Percentiles rank a stretch among this genome's conserved stretches.
Conservation (phyloP, 2,797 vertebrate species). For the Sebastes oblongus region DNA sequence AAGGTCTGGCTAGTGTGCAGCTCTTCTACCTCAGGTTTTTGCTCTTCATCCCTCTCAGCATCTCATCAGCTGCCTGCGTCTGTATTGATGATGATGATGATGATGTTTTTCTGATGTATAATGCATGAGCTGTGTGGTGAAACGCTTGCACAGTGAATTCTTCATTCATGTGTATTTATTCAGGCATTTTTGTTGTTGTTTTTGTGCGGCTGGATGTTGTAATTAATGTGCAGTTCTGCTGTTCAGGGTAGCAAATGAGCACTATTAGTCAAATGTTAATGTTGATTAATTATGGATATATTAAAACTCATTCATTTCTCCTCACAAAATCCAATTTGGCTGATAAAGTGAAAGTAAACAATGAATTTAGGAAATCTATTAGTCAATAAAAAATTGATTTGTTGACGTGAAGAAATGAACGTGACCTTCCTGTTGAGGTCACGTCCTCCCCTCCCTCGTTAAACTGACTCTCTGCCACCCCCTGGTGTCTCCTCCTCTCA, state of each 20-base stretch:
- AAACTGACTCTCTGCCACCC: conserved; percentile 25
- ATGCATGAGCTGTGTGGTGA: conserved; percentile 53
- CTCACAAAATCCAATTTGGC: too few relatives aligned
- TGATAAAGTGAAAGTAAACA: background rate
- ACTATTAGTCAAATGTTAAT: background rate
- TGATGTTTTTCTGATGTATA: conserved; percentile 26
- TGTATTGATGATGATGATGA: background rate
- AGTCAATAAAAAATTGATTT: background rate
- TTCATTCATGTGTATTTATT: conserved; percentile 13
- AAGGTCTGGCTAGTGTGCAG: background rate
- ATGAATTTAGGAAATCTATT: background rate
- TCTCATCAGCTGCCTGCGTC: conserved; percentile 25
- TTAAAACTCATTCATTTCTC: too few relatives aligned
- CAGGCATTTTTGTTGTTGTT: background rate
- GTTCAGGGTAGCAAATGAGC: background rate
- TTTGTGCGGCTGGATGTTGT: conserved; percentile 19
- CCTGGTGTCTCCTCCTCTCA: conserved; percentile 57
- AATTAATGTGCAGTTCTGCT: background rate
- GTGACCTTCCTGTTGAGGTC: background rate
- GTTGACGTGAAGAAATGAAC: background rate
- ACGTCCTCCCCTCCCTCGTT: background rate
- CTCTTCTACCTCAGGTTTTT: background rate
- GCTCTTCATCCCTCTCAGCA: conserved; percentile 35
- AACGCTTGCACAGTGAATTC: conserved; percentile 10
- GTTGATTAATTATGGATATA: background rate